Evolutionary conservation across 2,888 invertebrate genomes (phyloP).

Genomic region (Erynnis tages): DNA sequence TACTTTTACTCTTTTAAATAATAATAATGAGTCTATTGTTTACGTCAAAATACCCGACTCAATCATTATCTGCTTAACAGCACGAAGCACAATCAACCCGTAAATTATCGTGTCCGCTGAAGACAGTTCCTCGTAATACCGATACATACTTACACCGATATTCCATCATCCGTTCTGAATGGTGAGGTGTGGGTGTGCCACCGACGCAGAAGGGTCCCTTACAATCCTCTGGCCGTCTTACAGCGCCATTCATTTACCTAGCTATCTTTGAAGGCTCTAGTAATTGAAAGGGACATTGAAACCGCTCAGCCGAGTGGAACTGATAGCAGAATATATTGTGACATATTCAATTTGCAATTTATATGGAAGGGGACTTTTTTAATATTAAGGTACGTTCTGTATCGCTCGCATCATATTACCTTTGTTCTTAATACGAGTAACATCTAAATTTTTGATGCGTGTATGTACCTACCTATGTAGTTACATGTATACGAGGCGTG

Average conservation of each 20-base stretch:
- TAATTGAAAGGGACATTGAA: slow-evolving; percentile 74
- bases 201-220: slow-evolving; percentile 57
- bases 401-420: neutral
- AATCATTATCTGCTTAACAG: too few species aligned
- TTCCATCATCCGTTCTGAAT: slow-evolving; percentile 69
- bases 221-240: slow-evolving; percentile 58
- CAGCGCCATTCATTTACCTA: slow-evolving; percentile 65
- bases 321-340: slow-evolving; percentile 59
- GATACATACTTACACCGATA: slow-evolving; percentile 60
- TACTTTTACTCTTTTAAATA: too few species aligned
- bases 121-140: slow-evolving; percentile 52
- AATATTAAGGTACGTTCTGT: slow-evolving; percentile 13
- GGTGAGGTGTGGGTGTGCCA: slow-evolving; percentile 52
- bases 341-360: slow-evolving; percentile 31
- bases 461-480: neutral
- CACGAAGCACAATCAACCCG: neutral
- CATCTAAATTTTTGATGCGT: neutral
- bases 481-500: too few species aligned
- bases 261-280: slow-evolving; percentile 58
- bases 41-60: too few species aligned
- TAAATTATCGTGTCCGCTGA: slow-evolving; percentile 38
- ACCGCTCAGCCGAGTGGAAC: slow-evolving; percentile 63
- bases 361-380: slow-evolving; percentile 17
- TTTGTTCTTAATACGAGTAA: neutral
- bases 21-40: too few species aligned